Base-by-base conservation (phyloP, 92 coral and sea anemone species). In the Pocillopora grandis region DNA sequence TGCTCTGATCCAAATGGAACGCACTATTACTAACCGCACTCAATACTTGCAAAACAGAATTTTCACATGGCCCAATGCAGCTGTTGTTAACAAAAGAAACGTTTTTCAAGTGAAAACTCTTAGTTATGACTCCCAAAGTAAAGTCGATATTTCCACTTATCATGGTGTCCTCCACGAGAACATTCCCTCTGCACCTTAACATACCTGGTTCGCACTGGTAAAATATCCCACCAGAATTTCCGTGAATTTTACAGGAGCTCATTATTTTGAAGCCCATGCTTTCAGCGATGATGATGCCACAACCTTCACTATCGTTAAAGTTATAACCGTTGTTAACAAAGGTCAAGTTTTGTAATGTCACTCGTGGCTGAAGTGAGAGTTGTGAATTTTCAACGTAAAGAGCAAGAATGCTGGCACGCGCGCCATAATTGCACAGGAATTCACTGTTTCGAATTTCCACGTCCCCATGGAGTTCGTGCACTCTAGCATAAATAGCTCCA, bases 211-310 rank as follows among this genome's bases (percentile, higher is more conserved):
- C 23, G 19, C 9, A 55, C 76, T 19, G 18, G 19, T 6, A 14
- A 4, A 20, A 35, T 57, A 80, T 58, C 16, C 85, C 85, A 10
- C 76, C 85, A 20, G 69, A 31, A 57, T 80, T 80, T 13, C 36
- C 13, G 35, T 80, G 76, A 33, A 80, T 10, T 42, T 57, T 80
- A 57, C 85, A 80, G 11, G 36, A 80, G 36, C 55, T 12, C 11
- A 80, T 27, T 55, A 58, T 8, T 12, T 57, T 11, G 69, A 17
- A 16, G 68, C 36, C 21, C 10, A 56, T 62, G 19, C 66, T 23
- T 11, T 17, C 57, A 9, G n/a, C 0, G 2, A 69, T 2, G 36
- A 56, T 15, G 58, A 70, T 70, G 49, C 57, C 68, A 23, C 31
- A 58, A 17, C 19, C 20, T 17, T 16, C 1, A 15, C 9, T 10